Conservation (phyloP, 1,140 invertebrate species). For the Octopus sinensis region DNA sequence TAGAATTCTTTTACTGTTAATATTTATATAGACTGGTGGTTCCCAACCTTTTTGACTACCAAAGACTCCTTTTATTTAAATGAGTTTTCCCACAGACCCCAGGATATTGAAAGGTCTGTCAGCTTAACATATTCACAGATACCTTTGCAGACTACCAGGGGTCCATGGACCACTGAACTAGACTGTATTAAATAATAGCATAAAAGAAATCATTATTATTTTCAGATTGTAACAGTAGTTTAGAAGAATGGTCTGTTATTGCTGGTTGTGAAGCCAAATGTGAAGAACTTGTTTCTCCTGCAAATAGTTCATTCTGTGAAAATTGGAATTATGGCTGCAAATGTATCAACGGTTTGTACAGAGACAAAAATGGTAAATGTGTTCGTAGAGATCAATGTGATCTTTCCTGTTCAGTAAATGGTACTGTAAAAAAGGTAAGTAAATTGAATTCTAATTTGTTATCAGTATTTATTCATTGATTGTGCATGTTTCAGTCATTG, state of each 20-base stretch:
- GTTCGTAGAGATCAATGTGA: not conserved
- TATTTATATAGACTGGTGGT: no score
- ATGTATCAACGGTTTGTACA: not conserved
- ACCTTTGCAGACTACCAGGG: no score
- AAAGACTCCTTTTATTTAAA: no score
- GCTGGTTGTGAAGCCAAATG: constrained; percentile 6
- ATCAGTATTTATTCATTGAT: not conserved
- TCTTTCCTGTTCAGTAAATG: not conserved
- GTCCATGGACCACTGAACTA: no score
- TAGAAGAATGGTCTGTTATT: not conserved
- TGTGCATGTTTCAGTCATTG: no score
- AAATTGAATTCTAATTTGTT: not conserved
- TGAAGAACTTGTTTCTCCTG: not conserved
- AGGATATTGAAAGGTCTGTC: no score
- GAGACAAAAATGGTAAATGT: not conserved
- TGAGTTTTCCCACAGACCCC: no score
- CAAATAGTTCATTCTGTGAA: not conserved
- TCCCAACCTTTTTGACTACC: no score
- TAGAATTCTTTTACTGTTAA: no score
- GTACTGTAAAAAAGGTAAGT: not conserved
- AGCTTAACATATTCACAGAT: no score
- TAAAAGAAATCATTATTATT: no score
- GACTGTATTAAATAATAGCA: no score
- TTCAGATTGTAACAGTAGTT: not conserved
- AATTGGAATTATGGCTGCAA: not conserved